A percentile compares a stretch with the other conserved stretches of the same genome.
Evolutionary conservation across 2,113 vertebrate species (phyloP).

Genomic region (Triplophysa tibetana): DNA sequence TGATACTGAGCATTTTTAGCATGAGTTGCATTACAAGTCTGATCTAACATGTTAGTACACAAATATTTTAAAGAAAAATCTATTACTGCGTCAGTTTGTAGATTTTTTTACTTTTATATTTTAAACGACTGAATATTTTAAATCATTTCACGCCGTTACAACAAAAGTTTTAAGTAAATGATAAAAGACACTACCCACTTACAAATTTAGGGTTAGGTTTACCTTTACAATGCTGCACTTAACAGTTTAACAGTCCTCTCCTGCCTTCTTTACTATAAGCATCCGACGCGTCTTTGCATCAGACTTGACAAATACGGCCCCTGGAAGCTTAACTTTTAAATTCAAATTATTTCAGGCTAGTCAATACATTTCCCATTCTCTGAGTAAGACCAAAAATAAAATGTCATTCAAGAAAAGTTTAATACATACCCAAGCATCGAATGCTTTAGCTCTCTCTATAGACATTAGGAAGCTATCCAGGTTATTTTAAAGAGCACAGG

Average conservation of each 20-base stretch:
- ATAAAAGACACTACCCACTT: conserved; percentile 87
- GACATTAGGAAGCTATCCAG: conserved; percentile 83
- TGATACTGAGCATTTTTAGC: conserved; percentile 70
- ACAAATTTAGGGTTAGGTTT: conserved; percentile 95
- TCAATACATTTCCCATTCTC: conserved; percentile 75
- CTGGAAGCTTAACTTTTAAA: conserved; percentile 93
- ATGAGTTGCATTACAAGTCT: conserved; percentile 79
- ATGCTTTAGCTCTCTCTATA: conserved; percentile 78
- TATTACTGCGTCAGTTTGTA: conserved; percentile 67
- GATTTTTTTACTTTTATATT: conserved; percentile 59
- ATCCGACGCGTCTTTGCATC: conserved; percentile 86
- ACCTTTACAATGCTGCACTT: conserved; percentile 95
- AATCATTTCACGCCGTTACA: conserved; percentile 82
- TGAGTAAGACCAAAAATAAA: conserved; percentile 70
- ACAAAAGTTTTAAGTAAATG: conserved; percentile 80
- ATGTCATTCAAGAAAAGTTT: conserved; percentile 72
- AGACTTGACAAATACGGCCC: conserved; percentile 79
- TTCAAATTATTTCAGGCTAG: conserved; percentile 86
- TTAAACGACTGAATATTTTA: conserved; percentile 70
- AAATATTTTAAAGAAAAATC: conserved; percentile 71
- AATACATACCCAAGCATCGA: conserved; percentile 83
- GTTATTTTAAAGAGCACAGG: conserved; percentile 80
- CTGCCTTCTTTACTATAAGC: conserved; percentile 88
- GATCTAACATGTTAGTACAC: conserved; percentile 74
- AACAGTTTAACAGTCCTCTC: conserved; percentile 96